These are phyloP conservation scores for Emydocephalus ijimae DNA, from an alignment of 2,113 vertebrate species.

Conservation along the genomic window DNA sequence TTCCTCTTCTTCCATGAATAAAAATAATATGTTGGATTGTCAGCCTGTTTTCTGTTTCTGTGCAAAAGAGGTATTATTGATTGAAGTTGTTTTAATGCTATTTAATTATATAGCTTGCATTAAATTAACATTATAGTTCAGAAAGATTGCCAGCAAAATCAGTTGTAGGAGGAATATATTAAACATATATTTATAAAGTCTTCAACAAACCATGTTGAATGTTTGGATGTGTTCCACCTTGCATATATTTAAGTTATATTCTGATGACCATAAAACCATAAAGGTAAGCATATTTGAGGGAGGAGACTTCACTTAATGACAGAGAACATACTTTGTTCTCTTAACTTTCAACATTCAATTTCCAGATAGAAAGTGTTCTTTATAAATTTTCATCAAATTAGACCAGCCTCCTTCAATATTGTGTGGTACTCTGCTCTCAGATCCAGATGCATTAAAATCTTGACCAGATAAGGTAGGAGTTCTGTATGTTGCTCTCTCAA, in stretches of 20 bases:
- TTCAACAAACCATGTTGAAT: background rate
- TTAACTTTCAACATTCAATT: background rate
- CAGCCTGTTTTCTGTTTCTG: background rate
- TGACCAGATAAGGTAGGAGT: background rate
- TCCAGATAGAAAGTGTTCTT: background rate
- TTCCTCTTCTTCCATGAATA: background rate
- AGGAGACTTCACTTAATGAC: background rate
- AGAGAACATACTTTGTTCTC: background rate
- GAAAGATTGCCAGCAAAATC: background rate
- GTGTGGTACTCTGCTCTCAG: background rate
- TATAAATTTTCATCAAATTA: background rate
- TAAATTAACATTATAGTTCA: background rate
- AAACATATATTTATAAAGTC: background rate
- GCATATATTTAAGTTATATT: background rate
- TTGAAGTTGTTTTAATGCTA: background rate
- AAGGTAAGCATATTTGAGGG: background rate
- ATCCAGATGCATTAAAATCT: background rate
- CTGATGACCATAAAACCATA: background rate
- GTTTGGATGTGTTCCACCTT: background rate
- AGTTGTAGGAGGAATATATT: background rate
- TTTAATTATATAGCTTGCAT: background rate
- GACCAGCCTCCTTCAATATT: background rate
- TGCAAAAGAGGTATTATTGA: background rate
- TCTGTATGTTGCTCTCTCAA: background rate
- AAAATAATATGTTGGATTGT: background rate